Evolutionary conservation across 2,797 vertebrate genomes (phyloP), one percentile per base, ranked within the genome.

Genomic region (Poecilia picta): DNA sequence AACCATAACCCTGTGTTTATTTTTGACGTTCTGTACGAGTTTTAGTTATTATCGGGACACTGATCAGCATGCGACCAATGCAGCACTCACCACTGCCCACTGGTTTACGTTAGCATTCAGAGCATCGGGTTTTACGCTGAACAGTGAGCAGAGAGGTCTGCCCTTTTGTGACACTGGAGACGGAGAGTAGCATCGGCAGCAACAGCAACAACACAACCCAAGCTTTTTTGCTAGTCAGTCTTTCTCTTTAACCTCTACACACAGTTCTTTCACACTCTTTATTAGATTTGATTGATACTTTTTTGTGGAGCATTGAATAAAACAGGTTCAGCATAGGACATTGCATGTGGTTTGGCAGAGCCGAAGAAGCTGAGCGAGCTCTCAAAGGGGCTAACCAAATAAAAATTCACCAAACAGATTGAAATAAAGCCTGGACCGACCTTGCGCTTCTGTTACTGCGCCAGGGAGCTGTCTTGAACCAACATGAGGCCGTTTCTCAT

Each of bases 381-480:
- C 72, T 83, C 76, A 76, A 80, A 91, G 82, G 81, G 91, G 78
- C 84, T 92, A 87, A 90, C 91, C 77, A 87, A 93, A 89, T 84
- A 90, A 92, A 94, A 92, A 76, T 39, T 53, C 81, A 84, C 85
- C 89, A 91, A 89, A 89, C 77, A 81, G 81, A 92, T 88, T 75
- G 80, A 79, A 78, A 41, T 62, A 77, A 89, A 87, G 85, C 77
- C 75, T 66, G 59, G 62, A 80, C 86, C 86, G 83, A 93, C 83
- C 85, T 92, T 87, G 72, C 55, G 81, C 84, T 89, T 95, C 91
- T 83, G 81, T 90, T 82, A 81, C 76, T 0, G n/a, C 76, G 94
- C 95, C 95, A 96, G 88, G 92, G 89, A 95, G 84, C 74, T 93
- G 94, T 95, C 95, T 86, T 5, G 46, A 89, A 88, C 86, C 75